A percentile compares a stretch with the other conserved stretches of the same genome.
These are phyloP conservation scores for Brachionus koreanus DNA, from an alignment of 1,140 invertebrate genomes.

Conservation along the genomic window DNA sequence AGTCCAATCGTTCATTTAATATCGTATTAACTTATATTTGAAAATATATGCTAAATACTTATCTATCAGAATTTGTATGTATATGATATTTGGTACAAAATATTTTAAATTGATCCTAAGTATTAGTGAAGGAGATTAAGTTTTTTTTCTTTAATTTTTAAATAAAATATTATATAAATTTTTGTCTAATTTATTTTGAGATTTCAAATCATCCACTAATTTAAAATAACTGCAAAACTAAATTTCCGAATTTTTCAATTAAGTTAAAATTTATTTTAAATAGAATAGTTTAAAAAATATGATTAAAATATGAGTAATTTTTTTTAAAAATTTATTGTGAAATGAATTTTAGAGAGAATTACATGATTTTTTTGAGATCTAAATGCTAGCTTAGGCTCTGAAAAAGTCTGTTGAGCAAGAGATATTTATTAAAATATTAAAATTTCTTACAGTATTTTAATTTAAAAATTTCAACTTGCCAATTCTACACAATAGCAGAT, in stretches of 20 bases:
- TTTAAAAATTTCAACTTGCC: no score
- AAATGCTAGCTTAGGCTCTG: no score
- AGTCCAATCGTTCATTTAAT: conserved; percentile 34
- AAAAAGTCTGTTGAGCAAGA: no score
- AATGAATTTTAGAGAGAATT: no score
- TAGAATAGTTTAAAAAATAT: no score
- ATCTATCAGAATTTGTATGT: background rate
- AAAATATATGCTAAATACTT: background rate
- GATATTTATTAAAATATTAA: no score
- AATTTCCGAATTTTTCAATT: background rate
- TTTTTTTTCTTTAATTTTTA: background rate
- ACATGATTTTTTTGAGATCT: no score
- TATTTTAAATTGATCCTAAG: background rate
- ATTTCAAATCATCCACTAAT: background rate
- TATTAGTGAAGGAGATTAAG: background rate
- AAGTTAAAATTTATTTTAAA: no score
- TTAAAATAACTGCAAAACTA: background rate
- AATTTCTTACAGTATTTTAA: no score
- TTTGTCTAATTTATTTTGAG: background rate
- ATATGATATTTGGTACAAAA: background rate
- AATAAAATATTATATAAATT: background rate
- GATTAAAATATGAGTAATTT: no score
- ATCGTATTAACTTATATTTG: background rate
- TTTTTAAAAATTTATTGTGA: no score
- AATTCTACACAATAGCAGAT: no score